Base-by-base conservation (phyloP, 1,140 invertebrate species). In the Drosophila santomea region DNA sequence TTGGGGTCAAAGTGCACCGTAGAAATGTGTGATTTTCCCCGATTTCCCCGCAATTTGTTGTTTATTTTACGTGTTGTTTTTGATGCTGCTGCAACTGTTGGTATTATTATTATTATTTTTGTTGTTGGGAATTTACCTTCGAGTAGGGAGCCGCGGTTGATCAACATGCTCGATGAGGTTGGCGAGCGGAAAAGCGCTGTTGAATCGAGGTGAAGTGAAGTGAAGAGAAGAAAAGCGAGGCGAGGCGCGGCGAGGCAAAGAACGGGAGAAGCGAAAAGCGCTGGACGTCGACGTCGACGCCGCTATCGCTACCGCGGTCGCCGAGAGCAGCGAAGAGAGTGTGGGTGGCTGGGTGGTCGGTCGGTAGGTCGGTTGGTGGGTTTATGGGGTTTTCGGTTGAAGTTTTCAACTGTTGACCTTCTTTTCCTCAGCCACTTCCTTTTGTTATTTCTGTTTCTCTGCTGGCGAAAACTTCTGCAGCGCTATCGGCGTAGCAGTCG, bases 141-240 rank as follows among this genome's bases (percentile, higher is more conserved):
- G 35, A 88, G 75, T 25, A 86, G 66, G 44, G 83, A 86, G 12
- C 83, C 84, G 67, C 79, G 84, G 32, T 86, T 86, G 66, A 86
- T 82, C 83, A 88, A 88, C 83, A 86, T 86, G 75, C 75, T 88
- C 52, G 74, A 73, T 58, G 72, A 52, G 28, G 5, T 36, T 36
- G 15, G 15, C 15, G 50, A 52, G 15, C 50, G 32, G 50, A 52
- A 52, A 52, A 52, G 50, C 50, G 50, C 32, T 17, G 50, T 52
- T 52, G 50, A 51, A 51, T 51, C 32, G 48, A 20, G 14, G 14
- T 43, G 41, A 14, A 41, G 14, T 43, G 41, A 14, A 41, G 12
- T n/a, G 39, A 43, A 45, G 32, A 32, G 8, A n/a, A 43, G 14
- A 7, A 14, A 43, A 45, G 32, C 7, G 8, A 32, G 8, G 32